Base-by-base conservation (phyloP, 2,797 vertebrate species). In the Cossypha niveicapilla region DNA sequence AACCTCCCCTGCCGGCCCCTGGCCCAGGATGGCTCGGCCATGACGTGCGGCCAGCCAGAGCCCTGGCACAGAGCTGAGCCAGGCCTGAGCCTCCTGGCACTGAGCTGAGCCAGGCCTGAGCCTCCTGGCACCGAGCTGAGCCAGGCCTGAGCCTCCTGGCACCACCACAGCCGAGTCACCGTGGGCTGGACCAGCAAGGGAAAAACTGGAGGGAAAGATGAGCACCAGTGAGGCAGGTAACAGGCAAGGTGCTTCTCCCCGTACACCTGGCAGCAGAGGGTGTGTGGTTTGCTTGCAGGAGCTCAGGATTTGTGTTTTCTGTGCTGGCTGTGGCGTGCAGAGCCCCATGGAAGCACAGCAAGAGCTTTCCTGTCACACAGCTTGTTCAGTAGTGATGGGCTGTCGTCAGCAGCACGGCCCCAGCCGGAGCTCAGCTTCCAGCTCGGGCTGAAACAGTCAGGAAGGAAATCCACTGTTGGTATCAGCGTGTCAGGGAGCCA, bases 121-220 rank as follows among this genome's bases (percentile, higher is more conserved):
- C 54, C 23, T 24, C 68, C 65, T 73, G 82, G 79, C 79, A 30
- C 8, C 2, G 42, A 44, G 42, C 42, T 44, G 42, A 44, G 42
- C 42, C 42, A 2, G 10, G 42, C 42, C 42, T 44, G 19, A 44
- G 42, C 42, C 19, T 21, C 35, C 42, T 74, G 82, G 83, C 79
- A 30, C 10, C 0, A 3, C 65, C 18, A 0, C 1, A 2, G 44
- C 71, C 4, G 5, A 23, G 37, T 3, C 81, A 42, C 47, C 0
- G 0, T 2, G 8, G 1, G 45, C 47, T 48, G 80, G 16, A 19
- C 7, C 7, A 0, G 62, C 28, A 32, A 9, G 0, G 1, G 76
- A 27, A 18, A 61, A 66, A 70, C 18, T 0, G 0, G 7, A 2
- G 0, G 1, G 74, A 54, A 2, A 16, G 42, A 8, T 0, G 17